Percentiles rank a stretch among this genome's conserved stretches.
These are phyloP conservation scores for Metacarcinus magister DNA, from an alignment of 2,888 invertebrate genomes.

Conservation along the genomic window DNA sequence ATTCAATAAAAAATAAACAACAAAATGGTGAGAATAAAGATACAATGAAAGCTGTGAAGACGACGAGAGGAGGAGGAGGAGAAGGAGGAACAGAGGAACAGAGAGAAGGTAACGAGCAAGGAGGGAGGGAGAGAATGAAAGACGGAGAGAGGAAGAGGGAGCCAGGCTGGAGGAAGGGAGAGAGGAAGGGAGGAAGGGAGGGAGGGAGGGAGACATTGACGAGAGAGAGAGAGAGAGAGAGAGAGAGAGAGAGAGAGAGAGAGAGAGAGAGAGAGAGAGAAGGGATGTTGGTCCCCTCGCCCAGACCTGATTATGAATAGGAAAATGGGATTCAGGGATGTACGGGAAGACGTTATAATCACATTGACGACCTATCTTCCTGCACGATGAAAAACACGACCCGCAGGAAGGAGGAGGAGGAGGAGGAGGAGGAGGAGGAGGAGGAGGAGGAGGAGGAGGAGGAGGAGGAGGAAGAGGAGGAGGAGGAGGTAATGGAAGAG, in stretches of 20 bases:
- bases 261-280: constrained; percentile 30
- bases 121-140: not conserved
- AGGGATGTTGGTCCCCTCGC: constrained; percentile 61
- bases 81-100: not conserved
- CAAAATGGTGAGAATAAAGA: no score
- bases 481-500: not conserved
- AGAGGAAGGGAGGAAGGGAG: not conserved
- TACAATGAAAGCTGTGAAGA: no score
- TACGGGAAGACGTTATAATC: constrained; percentile 78
- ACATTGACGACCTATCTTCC: constrained; percentile 79
- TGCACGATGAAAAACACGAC: constrained; percentile 73
- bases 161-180: not conserved
- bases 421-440: not conserved
- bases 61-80: not conserved
- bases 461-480: not conserved
- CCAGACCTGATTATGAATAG: constrained; percentile 79
- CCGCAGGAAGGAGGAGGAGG: not conserved
- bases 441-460: not conserved
- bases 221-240: not conserved
- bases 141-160: not conserved
- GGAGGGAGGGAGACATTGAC: not conserved
- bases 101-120: not conserved
- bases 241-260: not conserved
- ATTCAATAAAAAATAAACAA: not conserved
- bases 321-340: constrained; percentile 76